A percentile compares a stretch with the other conserved stretches of the same genome.
Conservation (phyloP, 2,113 vertebrate genomes). For the Odobenus rosmarus region DNA sequence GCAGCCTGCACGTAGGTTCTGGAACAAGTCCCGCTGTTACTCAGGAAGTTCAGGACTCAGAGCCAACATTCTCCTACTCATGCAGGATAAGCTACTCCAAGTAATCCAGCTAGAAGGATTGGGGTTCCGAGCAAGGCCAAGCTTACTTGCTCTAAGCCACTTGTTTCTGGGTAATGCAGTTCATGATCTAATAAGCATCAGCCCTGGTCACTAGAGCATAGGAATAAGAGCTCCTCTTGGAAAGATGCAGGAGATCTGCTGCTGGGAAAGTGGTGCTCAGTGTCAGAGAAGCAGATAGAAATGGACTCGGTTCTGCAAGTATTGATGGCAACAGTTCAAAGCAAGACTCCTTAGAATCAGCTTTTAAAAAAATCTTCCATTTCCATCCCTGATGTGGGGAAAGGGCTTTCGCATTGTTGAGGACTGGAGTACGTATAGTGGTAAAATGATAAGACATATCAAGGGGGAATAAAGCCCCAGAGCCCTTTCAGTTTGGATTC, state of each 20-base stretch:
- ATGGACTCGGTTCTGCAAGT: not conserved
- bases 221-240: not conserved
- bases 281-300: not conserved
- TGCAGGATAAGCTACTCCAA: not conserved
- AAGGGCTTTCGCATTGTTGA: not conserved
- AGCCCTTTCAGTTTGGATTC: not conserved
- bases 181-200: not conserved
- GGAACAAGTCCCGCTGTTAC: not conserved
- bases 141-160: not conserved
- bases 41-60: not conserved
- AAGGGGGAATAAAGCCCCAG: not conserved
- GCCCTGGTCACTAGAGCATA: not conserved
- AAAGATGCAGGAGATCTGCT: not conserved
- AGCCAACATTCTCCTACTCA: not conserved
- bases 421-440: not conserved
- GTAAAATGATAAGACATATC: not conserved
- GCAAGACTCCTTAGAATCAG: not conserved
- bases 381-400: not conserved
- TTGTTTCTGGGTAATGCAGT: not conserved
- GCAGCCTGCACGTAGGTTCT: not conserved
- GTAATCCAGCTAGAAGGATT: not conserved
- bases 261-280: not conserved
- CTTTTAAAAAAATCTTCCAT: not conserved
- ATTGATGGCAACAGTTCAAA: not conserved
- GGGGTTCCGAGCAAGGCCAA: not conserved